These are phyloP conservation scores for Rhingia campestris DNA, from an alignment of 2,888 invertebrate species.

Conservation along the genomic window DNA sequence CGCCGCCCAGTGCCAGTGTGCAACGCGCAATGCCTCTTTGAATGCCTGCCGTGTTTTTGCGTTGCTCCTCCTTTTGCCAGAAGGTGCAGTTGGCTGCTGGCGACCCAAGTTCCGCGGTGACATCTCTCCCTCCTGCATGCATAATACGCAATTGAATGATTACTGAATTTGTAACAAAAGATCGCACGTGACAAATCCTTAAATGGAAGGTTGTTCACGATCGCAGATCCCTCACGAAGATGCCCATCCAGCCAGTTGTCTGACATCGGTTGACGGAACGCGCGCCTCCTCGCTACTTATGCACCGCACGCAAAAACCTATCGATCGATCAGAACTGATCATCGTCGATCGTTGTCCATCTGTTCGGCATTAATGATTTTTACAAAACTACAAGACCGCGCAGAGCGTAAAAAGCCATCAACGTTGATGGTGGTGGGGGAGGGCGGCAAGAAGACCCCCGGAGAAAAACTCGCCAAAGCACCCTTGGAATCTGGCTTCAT, in stretches of 20 bases:
- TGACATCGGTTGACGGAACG: conserved; percentile 67
- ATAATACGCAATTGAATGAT: conserved; percentile 80
- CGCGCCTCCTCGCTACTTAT: conserved; percentile 63
- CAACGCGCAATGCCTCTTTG: conserved; percentile 4
- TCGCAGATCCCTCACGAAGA: conserved; percentile 49
- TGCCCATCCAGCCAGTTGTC: conserved; percentile 64
- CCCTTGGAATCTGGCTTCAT: conserved; percentile 63
- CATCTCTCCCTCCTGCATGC: conserved; percentile 70
- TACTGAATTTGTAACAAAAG: conserved; percentile 82
- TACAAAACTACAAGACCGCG: conserved; percentile 63
- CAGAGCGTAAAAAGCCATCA: conserved; percentile 25
- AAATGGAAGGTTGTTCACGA: conserved; percentile 77
- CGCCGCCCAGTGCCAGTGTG: conserved; percentile 57
- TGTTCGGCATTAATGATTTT: conserved; percentile 72
- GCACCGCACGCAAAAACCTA: conserved; percentile 69
- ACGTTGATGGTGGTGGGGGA: conserved; percentile 5
- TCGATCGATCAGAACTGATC: conserved; percentile 73
- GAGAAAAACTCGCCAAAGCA: conserved; percentile 61
- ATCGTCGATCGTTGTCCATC: conserved; percentile 70
- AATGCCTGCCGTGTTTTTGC: conserved; percentile 74
- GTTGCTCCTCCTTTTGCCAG: conserved; percentile 52
- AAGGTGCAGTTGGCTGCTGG: conserved; percentile 46
- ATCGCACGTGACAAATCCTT: conserved; percentile 83
- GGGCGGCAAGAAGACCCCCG: conserved; percentile 23
- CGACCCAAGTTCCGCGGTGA: conserved; percentile 55